Evolutionary conservation across 2,888 invertebrate genomes (phyloP).

Genomic region (Drosophila diplacantha): DNA sequence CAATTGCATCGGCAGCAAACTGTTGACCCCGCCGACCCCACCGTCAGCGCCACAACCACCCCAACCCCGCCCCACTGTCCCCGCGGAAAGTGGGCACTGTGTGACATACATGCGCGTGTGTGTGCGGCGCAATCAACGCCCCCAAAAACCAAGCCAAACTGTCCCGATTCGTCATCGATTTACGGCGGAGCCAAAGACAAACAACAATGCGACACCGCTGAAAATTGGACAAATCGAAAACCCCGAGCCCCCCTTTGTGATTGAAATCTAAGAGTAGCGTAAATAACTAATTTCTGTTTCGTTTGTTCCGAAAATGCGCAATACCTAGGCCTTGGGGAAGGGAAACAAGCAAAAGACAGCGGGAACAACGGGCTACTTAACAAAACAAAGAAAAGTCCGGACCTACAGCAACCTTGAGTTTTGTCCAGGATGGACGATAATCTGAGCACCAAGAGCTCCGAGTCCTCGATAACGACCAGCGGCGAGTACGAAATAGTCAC

Average conservation of each 20-base stretch:
- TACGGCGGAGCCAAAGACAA: conserved; percentile 55
- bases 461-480: conserved; percentile 83
- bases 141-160: conserved; percentile 50
- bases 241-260: neutral
- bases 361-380: neutral
- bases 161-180: conserved; percentile 75
- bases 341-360: conserved; percentile 17
- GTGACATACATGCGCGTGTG: conserved; percentile 40
- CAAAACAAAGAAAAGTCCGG: conserved; percentile 21
- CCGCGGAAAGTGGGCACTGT: conserved; percentile 26
- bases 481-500: conserved; percentile 85
- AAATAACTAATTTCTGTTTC: conserved; percentile 25
- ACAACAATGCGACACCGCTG: conserved; percentile 58
- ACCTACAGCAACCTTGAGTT: conserved; percentile 54
- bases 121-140: conserved; percentile 60
- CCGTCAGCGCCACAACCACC: conserved; percentile 51
- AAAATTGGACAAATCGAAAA: conserved; percentile 58
- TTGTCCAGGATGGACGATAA: conserved; percentile 80
- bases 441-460: conserved; percentile 83
- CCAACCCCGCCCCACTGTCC: conserved; percentile 40
- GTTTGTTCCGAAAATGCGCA: conserved; percentile 54
- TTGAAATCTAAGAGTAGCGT: conserved; percentile 15
- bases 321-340: conserved; percentile 38
- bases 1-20: conserved; percentile 35
- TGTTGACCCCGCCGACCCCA: conserved; percentile 59